phyloP scores from a whole-genome alignment of 1,140 invertebrate genomes.

The Drosophila biarmipes region DNA sequence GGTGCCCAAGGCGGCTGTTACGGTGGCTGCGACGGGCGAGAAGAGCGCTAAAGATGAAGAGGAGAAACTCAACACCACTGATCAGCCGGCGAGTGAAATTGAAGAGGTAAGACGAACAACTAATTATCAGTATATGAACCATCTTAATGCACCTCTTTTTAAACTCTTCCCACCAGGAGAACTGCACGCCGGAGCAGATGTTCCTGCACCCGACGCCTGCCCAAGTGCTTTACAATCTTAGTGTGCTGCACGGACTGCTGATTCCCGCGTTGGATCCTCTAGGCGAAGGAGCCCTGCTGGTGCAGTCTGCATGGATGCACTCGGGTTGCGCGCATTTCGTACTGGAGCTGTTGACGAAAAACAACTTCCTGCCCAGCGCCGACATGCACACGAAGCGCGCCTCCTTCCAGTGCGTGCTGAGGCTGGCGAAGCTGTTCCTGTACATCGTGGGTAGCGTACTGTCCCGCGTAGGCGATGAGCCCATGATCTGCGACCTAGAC shows the following conservation, averaged over 20 bases:
- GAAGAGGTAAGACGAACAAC: constrained; percentile 26
- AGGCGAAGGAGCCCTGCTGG: constrained; percentile 92
- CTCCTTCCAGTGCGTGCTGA: constrained; percentile 94
- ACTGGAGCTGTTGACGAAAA: constrained; percentile 93
- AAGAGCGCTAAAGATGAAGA: constrained; percentile 58
- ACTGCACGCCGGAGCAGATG: constrained; percentile 88
- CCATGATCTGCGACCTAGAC: constrained; percentile 71
- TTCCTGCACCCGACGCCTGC: constrained; percentile 91
- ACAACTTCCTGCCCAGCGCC: constrained; percentile 93
- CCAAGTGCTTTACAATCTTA: constrained; percentile 90
- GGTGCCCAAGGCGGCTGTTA: constrained; percentile 50
- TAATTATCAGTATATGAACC: background rate
- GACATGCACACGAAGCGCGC: constrained; percentile 93
- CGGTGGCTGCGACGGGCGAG: constrained; percentile 12
- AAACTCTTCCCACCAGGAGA: constrained; percentile 52
- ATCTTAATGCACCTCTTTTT: background rate
- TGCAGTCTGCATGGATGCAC: constrained; percentile 92
- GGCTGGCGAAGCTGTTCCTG: constrained; percentile 94
- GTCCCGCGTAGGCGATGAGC: constrained; percentile 82
- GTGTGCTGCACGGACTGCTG: constrained; percentile 95
- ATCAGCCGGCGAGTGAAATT: constrained; percentile 26
- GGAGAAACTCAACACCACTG: constrained; percentile 22
- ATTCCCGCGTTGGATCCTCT: constrained; percentile 95
- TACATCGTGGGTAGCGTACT: constrained; percentile 92
- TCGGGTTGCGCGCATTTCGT: constrained; percentile 91